Conservation (phyloP, 2,113 vertebrate genomes). For the Delphinus delphis region DNA sequence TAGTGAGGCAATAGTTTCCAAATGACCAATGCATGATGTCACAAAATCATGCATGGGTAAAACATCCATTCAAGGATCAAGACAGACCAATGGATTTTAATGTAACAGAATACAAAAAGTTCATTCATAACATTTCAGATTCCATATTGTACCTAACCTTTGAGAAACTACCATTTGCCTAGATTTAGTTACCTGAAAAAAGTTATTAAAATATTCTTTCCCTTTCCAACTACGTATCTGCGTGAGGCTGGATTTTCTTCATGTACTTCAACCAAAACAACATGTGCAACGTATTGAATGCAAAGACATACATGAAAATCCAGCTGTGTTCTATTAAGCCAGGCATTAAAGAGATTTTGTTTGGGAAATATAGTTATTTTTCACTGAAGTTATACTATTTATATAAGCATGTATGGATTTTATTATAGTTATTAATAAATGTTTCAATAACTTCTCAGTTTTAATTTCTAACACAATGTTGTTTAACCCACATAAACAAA, state of each 20-base stretch:
- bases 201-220: conserved; percentile 33
- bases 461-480: conserved; percentile 27
- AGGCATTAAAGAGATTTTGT: conserved; percentile 39
- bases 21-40: neutral
- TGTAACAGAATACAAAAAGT: neutral
- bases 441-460: conserved; percentile 6
- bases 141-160: neutral
- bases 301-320: neutral
- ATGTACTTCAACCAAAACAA: conserved; percentile 3
- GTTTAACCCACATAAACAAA: neutral
- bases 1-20: neutral
- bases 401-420: neutral
- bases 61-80: neutral
- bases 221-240: neutral
- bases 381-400: neutral
- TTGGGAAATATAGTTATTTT: conserved; percentile 18
- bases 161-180: neutral
- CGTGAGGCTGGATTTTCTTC: neutral
- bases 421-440: conserved; percentile 16
- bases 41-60: neutral
- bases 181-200: neutral
- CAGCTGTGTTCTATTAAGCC: neutral
- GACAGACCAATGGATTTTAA: neutral
- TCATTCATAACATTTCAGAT: neutral
- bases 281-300: neutral